A percentile compares a stretch with the other conserved stretches of the same genome.
Evolutionary conservation across 2,797 vertebrate genomes (phyloP).

Genomic region (Psittacula echo): DNA sequence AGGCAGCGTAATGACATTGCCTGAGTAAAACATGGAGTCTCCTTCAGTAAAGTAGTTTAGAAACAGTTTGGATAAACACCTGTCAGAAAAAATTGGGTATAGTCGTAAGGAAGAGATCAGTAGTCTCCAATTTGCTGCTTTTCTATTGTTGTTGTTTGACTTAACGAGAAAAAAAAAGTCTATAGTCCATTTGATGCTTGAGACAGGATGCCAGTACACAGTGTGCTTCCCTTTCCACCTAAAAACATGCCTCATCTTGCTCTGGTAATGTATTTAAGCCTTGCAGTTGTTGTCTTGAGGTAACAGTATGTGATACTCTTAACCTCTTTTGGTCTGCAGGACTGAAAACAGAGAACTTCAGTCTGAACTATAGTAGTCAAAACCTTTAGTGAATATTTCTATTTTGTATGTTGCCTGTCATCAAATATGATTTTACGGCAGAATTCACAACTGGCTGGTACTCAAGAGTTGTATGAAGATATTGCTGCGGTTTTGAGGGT

Average conservation of each 20-base stretch:
- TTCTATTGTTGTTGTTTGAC: background rate
- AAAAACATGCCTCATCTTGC: background rate
- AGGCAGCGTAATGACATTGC: background rate
- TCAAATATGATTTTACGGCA: background rate
- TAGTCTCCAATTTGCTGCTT: background rate
- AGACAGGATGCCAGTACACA: slow-evolving; percentile 46
- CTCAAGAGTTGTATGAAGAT: background rate
- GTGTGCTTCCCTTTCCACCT: slow-evolving; percentile 48
- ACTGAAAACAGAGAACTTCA: background rate
- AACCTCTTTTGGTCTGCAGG: background rate
- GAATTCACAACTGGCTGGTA: background rate
- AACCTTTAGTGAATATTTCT: slow-evolving; percentile 4
- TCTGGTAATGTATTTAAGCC: slow-evolving; percentile 40
- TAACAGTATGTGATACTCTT: slow-evolving; percentile 13
- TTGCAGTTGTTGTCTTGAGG: background rate
- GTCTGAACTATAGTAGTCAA: background rate
- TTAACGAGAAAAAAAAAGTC: background rate
- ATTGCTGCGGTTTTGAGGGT: background rate
- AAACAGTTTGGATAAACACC: background rate
- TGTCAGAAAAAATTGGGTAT: background rate
- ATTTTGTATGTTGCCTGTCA: background rate
- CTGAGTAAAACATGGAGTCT: background rate
- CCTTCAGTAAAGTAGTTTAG: background rate
- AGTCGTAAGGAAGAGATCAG: background rate
- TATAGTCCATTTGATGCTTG: background rate